These are phyloP conservation scores for Glomeris maerens DNA, from an alignment of 1,140 invertebrate species.

Conservation along the genomic window DNA sequence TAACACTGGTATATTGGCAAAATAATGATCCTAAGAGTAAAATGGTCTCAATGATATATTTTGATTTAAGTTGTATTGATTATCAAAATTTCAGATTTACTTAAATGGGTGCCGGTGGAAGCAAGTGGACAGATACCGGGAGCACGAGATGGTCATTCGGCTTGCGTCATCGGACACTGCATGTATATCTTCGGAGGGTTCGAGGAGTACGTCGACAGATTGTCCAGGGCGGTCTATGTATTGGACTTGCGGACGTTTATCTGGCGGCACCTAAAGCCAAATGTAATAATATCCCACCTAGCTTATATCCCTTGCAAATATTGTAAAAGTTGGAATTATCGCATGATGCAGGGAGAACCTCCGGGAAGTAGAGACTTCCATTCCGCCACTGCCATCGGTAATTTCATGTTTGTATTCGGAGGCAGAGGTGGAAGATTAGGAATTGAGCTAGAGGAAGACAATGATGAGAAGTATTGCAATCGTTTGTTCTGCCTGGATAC, in stretches of 20 bases:
- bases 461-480: constrained; percentile 61
- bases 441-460: constrained; percentile 43
- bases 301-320: neutral
- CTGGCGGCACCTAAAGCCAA: constrained; percentile 36
- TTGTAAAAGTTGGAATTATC: neutral
- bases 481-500: constrained; percentile 62
- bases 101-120: constrained; percentile 48
- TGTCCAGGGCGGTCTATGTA: constrained; percentile 60
- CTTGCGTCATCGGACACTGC: constrained; percentile 58
- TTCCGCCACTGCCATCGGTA: constrained; percentile 54
- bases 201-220: constrained; percentile 58
- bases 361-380: constrained; percentile 75
- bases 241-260: constrained; percentile 55
- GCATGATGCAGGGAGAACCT: constrained; percentile 32
- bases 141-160: constrained; percentile 76
- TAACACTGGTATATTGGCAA: too few relatives aligned
- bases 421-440: constrained; percentile 55
- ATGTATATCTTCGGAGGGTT: constrained; percentile 89
- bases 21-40: too few relatives aligned
- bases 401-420: constrained; percentile 72
- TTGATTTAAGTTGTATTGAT: too few relatives aligned
- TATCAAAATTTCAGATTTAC: too few relatives aligned
- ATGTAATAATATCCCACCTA: neutral
- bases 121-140: constrained; percentile 53
- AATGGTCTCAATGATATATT: too few relatives aligned